Base-by-base conservation (phyloP, 2,797 vertebrate genomes). In the Scolopax bukidnonensis region DNA sequence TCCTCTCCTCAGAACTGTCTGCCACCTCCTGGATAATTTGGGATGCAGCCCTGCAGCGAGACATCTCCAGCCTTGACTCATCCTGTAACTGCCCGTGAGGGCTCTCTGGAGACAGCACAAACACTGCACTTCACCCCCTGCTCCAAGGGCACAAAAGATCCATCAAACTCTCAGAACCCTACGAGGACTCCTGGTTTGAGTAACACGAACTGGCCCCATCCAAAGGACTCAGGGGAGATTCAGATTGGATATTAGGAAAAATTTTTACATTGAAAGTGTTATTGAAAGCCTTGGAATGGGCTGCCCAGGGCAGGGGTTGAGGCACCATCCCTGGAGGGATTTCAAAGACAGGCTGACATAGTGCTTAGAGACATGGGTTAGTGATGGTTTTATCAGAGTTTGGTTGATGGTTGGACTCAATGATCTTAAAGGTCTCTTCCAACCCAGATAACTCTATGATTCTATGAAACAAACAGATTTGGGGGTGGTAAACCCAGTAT, bases 21-120 rank as follows among this genome's bases (percentile, higher is more conserved):
- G 67, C 84, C 47, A 3, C 0, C 3, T 8, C 48, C 67, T 9
- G 3, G 1, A 0, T 5, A 15, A 25, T 11, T n/a, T 5, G 50
- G 87, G 78, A 40, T 87, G 54, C 23, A 17, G 2, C 27, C 28
- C 67, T 9, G 2, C 67, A 33, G 1, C 0, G 4, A 64, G 61
- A 16, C 76, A 38, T 16, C 48, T 80, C 41, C 45, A 61, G 43
- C 47, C 69, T 33, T 13, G 65, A 6, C 79, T 79, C 51, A 2
- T 13, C 63, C 5, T 7, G 21, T 50, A 47, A 24, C 63, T 67
- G 54, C 6, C 43, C 7, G 0, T 3, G 10, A 86, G 84, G 3
- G 56, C 63, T n/a, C 64, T 70, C 63, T 27, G 38, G 23, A 61
- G 28, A 6, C 2, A 51, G 32, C 57, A 75, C 75, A 36, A n/a